phyloP scores from a whole-genome alignment of 1,140 invertebrate genomes.

The Papilio helenus region DNA sequence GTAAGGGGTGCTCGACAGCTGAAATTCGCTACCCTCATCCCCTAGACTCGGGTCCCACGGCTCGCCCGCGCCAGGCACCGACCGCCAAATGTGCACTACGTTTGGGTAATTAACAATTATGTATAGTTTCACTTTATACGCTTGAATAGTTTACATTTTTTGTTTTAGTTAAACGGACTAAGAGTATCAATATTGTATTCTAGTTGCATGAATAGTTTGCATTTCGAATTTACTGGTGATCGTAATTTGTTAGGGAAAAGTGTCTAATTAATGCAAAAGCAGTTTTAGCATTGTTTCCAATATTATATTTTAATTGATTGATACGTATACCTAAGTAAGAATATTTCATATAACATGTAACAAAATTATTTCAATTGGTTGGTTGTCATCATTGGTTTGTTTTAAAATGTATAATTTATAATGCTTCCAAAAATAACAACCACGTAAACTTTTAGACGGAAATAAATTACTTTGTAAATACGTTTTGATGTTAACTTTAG shows the following conservation, averaged over 20 bases:
- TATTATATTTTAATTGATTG: too few relatives aligned
- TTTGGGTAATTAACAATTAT: background rate
- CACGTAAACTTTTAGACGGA: background rate
- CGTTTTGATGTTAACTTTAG: background rate
- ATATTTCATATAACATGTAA: too few relatives aligned
- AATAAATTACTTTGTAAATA: conserved; percentile 10
- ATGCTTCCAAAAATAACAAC: background rate
- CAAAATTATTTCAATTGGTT: too few relatives aligned
- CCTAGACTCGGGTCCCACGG: conserved; percentile 7
- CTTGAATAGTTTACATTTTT: background rate
- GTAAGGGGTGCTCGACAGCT: conserved; percentile 16
- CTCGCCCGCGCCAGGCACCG: conserved; percentile 28
- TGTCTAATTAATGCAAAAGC: too few relatives aligned
- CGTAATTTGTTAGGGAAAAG: too few relatives aligned
- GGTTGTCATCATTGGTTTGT: too few relatives aligned
- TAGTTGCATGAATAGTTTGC: too few relatives aligned
- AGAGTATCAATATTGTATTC: background rate
- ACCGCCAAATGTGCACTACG: conserved; percentile 15
- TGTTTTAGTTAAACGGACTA: background rate
- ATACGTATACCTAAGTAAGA: too few relatives aligned
- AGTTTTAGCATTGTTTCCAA: too few relatives aligned
- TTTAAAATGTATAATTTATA: background rate
- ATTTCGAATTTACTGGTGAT: too few relatives aligned
- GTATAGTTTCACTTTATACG: background rate
- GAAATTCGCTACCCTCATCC: conserved; percentile 29